Evolutionary conservation across 2,888 invertebrate genomes (phyloP).

Genomic region (Arctia plantaginis): DNA sequence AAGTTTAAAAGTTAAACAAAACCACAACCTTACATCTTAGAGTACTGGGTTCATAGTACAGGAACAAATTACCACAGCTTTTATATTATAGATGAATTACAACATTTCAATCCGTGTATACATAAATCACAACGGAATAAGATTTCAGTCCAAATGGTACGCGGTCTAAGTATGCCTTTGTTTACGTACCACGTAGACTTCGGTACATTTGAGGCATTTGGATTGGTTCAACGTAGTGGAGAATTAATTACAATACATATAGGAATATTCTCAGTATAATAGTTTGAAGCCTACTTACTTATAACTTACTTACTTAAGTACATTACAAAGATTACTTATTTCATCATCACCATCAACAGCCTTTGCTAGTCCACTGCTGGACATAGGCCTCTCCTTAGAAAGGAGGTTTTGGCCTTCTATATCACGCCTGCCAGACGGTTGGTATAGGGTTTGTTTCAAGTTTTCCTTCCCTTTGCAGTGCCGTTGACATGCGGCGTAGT

Average conservation of each 20-base stretch:
- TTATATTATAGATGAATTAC: background rate
- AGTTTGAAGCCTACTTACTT: constrained; percentile 43
- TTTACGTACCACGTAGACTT: constrained; percentile 24
- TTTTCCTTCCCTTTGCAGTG: too few species aligned
- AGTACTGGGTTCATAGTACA: background rate
- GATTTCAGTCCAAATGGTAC: constrained; percentile 31
- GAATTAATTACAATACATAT: constrained; percentile 57
- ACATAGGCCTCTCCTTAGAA: too few species aligned
- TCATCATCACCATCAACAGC: too few species aligned
- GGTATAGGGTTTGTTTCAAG: too few species aligned
- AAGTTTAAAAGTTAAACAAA: background rate
- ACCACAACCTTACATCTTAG: background rate
- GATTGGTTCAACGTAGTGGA: constrained; percentile 47
- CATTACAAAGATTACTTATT: background rate
- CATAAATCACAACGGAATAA: constrained; percentile 36
- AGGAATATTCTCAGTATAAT: constrained; percentile 46
- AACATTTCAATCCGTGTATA: constrained; percentile 6
- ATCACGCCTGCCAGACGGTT: too few species aligned
- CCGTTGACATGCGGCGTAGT: too few species aligned
- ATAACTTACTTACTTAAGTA: too few species aligned
- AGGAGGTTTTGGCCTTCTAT: too few species aligned
- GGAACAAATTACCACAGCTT: background rate
- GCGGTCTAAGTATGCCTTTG: constrained; percentile 33
- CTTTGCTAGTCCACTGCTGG: too few species aligned
- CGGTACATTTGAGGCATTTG: constrained; percentile 40